Percentiles rank a stretch among this genome's conserved stretches.
Conservation (phyloP, 2,113 vertebrate species). For the Eonycteris spelaea region DNA sequence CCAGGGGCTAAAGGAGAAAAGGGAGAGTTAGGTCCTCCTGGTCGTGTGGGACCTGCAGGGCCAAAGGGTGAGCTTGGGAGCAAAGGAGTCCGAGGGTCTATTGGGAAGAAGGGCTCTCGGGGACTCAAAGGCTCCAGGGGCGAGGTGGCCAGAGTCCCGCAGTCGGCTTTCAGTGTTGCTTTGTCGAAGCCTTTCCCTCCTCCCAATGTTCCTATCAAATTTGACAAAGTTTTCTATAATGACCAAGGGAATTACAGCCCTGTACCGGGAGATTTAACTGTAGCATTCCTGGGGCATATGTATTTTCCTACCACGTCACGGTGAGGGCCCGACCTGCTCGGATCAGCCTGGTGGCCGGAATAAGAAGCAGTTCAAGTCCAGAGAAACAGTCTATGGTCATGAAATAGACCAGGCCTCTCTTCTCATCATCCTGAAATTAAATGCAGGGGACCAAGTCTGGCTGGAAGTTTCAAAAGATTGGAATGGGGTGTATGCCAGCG, state of each 20-base stretch:
- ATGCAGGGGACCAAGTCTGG: constrained; percentile 93
- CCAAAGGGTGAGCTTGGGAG: constrained; percentile 86
- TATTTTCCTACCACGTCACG: constrained; percentile 95
- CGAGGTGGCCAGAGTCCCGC: constrained; percentile 58
- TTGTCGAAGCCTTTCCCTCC: constrained; percentile 94
- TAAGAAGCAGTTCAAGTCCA: constrained; percentile 86
- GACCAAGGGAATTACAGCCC: constrained; percentile 90
- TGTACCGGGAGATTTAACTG: constrained; percentile 92
- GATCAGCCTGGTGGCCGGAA: constrained; percentile 91
- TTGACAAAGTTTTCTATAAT: constrained; percentile 94
- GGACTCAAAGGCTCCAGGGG: constrained; percentile 91
- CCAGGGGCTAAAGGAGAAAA: constrained; percentile 88
- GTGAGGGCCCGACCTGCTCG: constrained; percentile 92
- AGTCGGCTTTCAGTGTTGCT: constrained; percentile 93
- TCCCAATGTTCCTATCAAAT: constrained; percentile 90
- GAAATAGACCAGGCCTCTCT: constrained; percentile 96
- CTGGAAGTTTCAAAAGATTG: constrained; percentile 94
- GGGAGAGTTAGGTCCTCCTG: constrained; percentile 87
- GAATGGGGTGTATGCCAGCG: constrained; percentile 93
- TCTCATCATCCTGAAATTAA: constrained; percentile 89
- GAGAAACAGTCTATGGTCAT: constrained; percentile 94
- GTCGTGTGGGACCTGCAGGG: constrained; percentile 83
- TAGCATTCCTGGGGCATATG: constrained; percentile 89
- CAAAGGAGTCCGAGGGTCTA: constrained; percentile 89
- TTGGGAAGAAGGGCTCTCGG: constrained; percentile 90